These are phyloP conservation scores for Melitaea athalia DNA, from an alignment of 2,888 invertebrate species.

Conservation along the genomic window DNA sequence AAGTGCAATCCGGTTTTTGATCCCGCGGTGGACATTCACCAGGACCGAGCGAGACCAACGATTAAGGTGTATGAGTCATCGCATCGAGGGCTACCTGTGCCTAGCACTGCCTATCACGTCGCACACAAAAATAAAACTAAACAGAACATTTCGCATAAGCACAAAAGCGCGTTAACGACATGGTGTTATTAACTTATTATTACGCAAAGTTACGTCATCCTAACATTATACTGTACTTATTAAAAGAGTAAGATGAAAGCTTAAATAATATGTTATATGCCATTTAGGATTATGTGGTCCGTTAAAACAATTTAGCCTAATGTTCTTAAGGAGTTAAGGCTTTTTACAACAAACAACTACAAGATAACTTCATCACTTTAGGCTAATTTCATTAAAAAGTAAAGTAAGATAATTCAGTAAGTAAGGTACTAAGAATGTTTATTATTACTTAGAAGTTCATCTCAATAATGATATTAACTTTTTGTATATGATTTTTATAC, in stretches of 20 bases:
- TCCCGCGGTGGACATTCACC: constrained; percentile 30
- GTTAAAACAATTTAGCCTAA: too few relatives aligned
- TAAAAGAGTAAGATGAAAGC: neutral
- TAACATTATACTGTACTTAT: neutral
- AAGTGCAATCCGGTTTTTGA: constrained; percentile 34
- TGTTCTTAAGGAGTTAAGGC: too few relatives aligned
- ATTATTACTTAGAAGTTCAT: too few relatives aligned
- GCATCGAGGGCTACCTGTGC: constrained; percentile 39
- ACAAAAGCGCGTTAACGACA: constrained; percentile 6
- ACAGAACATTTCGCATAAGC: constrained; percentile 11
- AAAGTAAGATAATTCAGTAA: too few relatives aligned
- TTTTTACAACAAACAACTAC: too few relatives aligned
- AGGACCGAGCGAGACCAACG: constrained; percentile 17
- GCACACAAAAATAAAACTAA: constrained; percentile 31
- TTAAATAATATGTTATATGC: neutral
- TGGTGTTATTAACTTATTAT: constrained; percentile 16
- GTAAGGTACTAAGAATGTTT: too few relatives aligned
- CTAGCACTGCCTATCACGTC: constrained; percentile 42
- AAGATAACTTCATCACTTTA: too few relatives aligned
- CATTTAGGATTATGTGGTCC: neutral
- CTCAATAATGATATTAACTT: too few relatives aligned
- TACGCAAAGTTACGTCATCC: constrained; percentile 32
- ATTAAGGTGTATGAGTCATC: constrained; percentile 39
- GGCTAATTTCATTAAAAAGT: too few relatives aligned
- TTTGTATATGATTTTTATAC: too few relatives aligned